phyloP scores from a whole-genome alignment of 1,140 invertebrate species.

The Drosophila carrolli region DNA sequence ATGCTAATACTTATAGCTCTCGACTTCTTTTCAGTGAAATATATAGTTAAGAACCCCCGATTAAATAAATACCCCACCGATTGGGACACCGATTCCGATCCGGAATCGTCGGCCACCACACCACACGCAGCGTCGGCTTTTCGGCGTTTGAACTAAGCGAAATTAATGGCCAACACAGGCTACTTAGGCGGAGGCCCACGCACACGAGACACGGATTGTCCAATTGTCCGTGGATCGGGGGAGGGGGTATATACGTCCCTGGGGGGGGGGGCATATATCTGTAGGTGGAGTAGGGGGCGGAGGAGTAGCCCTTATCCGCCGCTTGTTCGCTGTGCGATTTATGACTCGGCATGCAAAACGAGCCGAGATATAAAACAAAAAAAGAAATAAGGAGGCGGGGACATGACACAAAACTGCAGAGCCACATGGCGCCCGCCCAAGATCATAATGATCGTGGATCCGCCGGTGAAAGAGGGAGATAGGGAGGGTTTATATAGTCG shows the following conservation, averaged over 20 bases:
- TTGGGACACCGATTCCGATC: not conserved
- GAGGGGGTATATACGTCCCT: not conserved
- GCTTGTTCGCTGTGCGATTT: slow-evolving; percentile 74
- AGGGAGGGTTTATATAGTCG: slow-evolving; percentile 13
- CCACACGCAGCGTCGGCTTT: slow-evolving; percentile 76
- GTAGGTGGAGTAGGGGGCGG: slow-evolving; percentile 1
- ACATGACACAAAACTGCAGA: slow-evolving; percentile 40
- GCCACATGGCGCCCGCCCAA: slow-evolving; percentile 71
- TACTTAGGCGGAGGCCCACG: slow-evolving; percentile 74
- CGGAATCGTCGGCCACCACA: not conserved
- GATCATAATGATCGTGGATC: slow-evolving; percentile 24
- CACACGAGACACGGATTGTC: slow-evolving; percentile 31
- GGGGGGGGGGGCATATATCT: not conserved
- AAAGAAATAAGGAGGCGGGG: slow-evolving; percentile 6
- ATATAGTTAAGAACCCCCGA: not conserved
- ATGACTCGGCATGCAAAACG: slow-evolving; percentile 78
- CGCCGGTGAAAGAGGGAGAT: not conserved
- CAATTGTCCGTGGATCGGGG: slow-evolving; percentile 10
- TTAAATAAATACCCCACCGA: slow-evolving; percentile 4
- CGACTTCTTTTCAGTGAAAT: not conserved
- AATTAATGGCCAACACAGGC: slow-evolving; percentile 83
- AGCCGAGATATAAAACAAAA: slow-evolving; percentile 3
- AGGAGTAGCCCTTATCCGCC: slow-evolving; percentile 57
- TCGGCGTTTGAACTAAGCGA: slow-evolving; percentile 74
- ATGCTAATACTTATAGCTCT: not conserved